These are phyloP conservation scores for Ridgeia piscesae DNA, from an alignment of 1,140 invertebrate genomes.

Conservation along the genomic window DNA sequence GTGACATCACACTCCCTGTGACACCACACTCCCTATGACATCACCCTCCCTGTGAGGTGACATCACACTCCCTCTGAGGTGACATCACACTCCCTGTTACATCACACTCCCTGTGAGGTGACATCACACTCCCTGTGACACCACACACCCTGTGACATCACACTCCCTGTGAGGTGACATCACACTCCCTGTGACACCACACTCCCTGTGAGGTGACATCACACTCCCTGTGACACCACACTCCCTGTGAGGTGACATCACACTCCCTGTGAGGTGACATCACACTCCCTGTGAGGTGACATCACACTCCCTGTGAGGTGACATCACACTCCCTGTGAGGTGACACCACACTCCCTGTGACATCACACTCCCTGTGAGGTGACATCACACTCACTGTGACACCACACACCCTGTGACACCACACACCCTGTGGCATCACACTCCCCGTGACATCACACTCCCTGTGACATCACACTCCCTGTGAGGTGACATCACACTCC, in stretches of 20 bases:
- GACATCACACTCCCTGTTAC: not conserved
- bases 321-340: not conserved
- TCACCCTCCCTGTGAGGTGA: not conserved
- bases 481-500: no score
- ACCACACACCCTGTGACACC: not conserved
- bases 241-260: not conserved
- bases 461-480: not conserved
- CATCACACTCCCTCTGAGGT: no score
- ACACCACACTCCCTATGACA: not conserved
- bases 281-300: not conserved
- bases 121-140: not conserved
- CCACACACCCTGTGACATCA: not conserved
- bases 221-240: not conserved
- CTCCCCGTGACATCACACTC: not conserved
- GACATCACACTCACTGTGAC: not conserved
- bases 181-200: not conserved
- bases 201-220: not conserved
- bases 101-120: not conserved
- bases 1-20: not conserved
- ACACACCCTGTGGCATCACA: no score
- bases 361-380: not conserved
- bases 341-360: not conserved
- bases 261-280: not conserved
- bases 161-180: no score
- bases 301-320: not conserved